These are phyloP conservation scores for Zelostemma sp. DNA, from an alignment of 1,140 invertebrate genomes.

Conservation along the genomic window DNA sequence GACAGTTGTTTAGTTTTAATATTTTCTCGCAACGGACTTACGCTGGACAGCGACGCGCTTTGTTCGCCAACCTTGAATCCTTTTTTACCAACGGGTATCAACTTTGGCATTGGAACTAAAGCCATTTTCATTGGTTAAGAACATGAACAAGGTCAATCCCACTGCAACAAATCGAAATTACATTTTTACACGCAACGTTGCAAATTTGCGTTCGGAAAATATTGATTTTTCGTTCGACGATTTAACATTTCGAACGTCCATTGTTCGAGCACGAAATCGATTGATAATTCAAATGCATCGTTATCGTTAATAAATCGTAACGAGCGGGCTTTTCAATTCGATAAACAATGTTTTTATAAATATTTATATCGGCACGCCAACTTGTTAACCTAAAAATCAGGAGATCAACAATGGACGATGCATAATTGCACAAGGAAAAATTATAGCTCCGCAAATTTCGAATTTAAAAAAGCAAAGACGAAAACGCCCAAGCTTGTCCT, in stretches of 20 bases:
- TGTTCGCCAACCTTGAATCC: background rate
- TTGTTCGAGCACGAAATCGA: background rate
- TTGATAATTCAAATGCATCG: no score
- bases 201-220: no score
- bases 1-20: background rate
- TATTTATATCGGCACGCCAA: background rate
- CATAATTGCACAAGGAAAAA: background rate
- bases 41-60: conserved; percentile 18
- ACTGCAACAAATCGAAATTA: conserved; percentile 2
- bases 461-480: background rate
- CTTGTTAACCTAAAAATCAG: conserved; percentile 1
- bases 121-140: conserved; percentile 49
- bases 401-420: background rate
- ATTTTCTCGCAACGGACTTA: conserved; percentile 5
- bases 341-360: background rate
- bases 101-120: conserved; percentile 43
- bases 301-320: no score
- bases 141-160: conserved; percentile 7
- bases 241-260: background rate
- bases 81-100: conserved; percentile 28
- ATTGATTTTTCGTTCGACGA: background rate
- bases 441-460: background rate
- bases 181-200: no score
- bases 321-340: background rate
- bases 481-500: no score